Evolutionary conservation across 1,140 invertebrate genomes (phyloP).

Genomic region (Sarcophaga bullata): DNA sequence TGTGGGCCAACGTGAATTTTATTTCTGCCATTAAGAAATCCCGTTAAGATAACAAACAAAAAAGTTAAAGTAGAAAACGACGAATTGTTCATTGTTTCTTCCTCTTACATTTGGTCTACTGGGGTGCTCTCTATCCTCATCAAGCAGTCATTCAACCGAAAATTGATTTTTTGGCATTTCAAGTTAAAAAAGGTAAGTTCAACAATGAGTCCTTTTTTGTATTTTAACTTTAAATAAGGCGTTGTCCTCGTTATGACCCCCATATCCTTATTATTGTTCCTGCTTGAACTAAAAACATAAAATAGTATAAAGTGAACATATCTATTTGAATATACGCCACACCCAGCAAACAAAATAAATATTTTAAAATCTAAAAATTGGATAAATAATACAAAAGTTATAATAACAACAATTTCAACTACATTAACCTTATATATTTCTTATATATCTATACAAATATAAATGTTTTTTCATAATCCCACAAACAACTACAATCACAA

Average conservation of each 20-base stretch:
- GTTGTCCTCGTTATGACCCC: conserved; percentile 3
- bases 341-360: neutral
- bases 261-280: neutral
- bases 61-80: neutral
- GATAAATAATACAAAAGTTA: neutral
- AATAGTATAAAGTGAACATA: neutral
- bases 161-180: conserved; percentile 14
- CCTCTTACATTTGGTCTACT: neutral
- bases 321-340: neutral
- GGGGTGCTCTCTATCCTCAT: neutral
- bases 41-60: neutral
- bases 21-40: neutral
- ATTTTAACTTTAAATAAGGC: neutral
- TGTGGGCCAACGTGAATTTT: neutral
- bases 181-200: conserved; percentile 7
- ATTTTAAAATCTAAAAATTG: neutral
- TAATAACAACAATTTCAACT: conserved; percentile 1
- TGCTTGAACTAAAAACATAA: neutral
- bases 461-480: conserved; percentile 1
- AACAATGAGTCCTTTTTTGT: neutral
- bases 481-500: neutral
- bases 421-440: neutral
- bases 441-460: no score
- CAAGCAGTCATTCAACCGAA: conserved; percentile 18
- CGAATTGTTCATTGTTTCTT: neutral